Evolutionary conservation across 2,797 vertebrate species (phyloP), one percentile per base, ranked within the genome.

Genomic region (Sorex maritimensis): DNA sequence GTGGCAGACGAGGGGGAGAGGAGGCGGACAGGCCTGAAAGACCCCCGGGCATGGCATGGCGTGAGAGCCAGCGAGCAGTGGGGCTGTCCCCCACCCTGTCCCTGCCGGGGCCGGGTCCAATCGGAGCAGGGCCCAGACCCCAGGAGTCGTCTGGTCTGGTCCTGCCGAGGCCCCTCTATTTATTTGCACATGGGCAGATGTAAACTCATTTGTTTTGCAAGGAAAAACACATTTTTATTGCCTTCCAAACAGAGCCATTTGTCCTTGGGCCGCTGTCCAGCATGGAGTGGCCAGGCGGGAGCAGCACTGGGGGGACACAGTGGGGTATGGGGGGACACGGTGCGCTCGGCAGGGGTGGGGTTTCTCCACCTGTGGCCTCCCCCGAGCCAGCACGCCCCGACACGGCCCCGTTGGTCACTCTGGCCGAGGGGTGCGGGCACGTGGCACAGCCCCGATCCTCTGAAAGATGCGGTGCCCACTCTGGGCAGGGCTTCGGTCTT

Each of bases 191-290:
- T 97, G 97, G 96, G 97, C 91, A 96, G 93, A 97, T 96, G 94
- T 97, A 96, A 97, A 97, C 96, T 97, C 98, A 97, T 98, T 97
- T 98, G 96, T 98, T 98, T 98, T 98, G 97, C 95, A 97, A 98
- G 93, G 96, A 97, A 97, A 98, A 98, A 97, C 97, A 97, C 95
- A 91, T 98, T 98, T 97, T 98, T 98, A 98, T 98, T 97, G 96
- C 97, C 97, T 93, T 98, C 97, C 97, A 97, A 98, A 98, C 97
- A 95, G 95, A 93, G 95, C 97, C 97, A 93, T 94, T 97, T 97
- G 94, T 61, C 96, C 96, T 95, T 82, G 26, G 67, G 81, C 2
- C 4, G 49, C 92, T 6, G 1, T 49, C 3, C 2, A 8, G 15
- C 0, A 0, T 63, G 7, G 81, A 67, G 65, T 68, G 24, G 81